Evolutionary conservation across 2,113 vertebrate species (phyloP).

Genomic region (Himantopus leucocephalus): DNA sequence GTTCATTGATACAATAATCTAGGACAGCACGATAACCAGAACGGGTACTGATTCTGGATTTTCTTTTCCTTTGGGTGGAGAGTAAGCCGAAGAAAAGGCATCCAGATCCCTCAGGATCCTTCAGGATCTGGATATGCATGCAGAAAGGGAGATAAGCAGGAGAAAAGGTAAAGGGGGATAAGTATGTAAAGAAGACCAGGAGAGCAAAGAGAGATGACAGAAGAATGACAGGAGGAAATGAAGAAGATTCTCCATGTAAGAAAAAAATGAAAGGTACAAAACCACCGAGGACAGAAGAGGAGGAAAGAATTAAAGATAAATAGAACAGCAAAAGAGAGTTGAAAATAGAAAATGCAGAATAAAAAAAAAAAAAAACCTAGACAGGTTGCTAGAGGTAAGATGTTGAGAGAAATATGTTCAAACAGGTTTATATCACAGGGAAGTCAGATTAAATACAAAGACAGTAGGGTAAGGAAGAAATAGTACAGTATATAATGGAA

Average conservation of each 20-base stretch:
- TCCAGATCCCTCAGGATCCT: background rate
- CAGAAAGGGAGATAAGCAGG: background rate
- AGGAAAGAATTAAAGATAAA: background rate
- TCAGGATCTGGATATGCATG: background rate
- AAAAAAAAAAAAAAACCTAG: background rate
- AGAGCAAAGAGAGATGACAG: background rate
- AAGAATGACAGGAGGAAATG: background rate
- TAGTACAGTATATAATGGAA: background rate
- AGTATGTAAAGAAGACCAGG: background rate
- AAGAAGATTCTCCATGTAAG: background rate
- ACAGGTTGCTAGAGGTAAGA: background rate
- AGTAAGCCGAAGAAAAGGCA: background rate
- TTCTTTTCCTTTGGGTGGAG: background rate
- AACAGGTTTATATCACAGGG: background rate
- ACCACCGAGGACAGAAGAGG: background rate
- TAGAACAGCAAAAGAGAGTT: background rate
- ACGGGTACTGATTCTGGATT: background rate
- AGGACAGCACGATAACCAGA: background rate
- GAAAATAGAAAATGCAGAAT: background rate
- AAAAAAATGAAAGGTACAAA: background rate
- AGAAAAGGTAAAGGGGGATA: background rate
- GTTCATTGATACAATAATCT: background rate
- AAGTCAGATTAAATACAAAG: constrained; percentile 21
- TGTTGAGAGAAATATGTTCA: background rate
- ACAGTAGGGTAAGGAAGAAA: background rate